These are phyloP conservation scores for Drosophila flavopinicola DNA, from an alignment of 2,888 invertebrate species.

Conservation along the genomic window DNA sequence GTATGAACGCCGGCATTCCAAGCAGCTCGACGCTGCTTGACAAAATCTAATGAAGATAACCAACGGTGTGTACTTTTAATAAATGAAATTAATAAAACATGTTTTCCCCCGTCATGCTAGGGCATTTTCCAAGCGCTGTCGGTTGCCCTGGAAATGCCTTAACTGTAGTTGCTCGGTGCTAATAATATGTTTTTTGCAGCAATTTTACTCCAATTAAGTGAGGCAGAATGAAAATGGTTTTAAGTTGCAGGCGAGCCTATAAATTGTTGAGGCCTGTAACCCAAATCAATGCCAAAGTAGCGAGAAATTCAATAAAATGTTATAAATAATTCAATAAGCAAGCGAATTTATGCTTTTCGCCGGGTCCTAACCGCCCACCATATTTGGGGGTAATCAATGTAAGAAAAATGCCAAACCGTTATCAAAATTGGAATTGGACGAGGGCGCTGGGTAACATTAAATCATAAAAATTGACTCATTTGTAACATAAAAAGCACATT, in stretches of 20 bases:
- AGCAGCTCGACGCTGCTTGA: constrained; percentile 30
- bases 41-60: constrained; percentile 66
- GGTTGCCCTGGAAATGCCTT: constrained; percentile 14
- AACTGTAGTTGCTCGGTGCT: constrained; percentile 13
- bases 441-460: constrained; percentile 67
- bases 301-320: constrained; percentile 69
- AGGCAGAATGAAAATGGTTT: constrained; percentile 25
- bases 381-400: constrained; percentile 57
- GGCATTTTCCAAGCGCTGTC: constrained; percentile 3
- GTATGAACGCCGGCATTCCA: constrained; percentile 19
- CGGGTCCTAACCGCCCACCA: constrained; percentile 7
- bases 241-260: constrained; percentile 35
- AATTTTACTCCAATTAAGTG: constrained; percentile 61
- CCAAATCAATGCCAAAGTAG: constrained; percentile 68
- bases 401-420: constrained; percentile 72
- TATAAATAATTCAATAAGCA: constrained; percentile 76
- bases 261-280: constrained; percentile 30
- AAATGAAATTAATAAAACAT: constrained; percentile 81
- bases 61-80: constrained; percentile 71
- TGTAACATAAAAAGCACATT: constrained; percentile 83
- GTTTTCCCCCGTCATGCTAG: constrained; percentile 31
- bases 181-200: constrained; percentile 32
- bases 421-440: constrained; percentile 62
- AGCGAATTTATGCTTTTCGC: constrained; percentile 56
- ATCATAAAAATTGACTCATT: constrained; percentile 83